Percentiles rank a stretch among this genome's conserved stretches.
Conservation (phyloP, 2,797 vertebrate genomes). For the Manis crassicaudata region DNA sequence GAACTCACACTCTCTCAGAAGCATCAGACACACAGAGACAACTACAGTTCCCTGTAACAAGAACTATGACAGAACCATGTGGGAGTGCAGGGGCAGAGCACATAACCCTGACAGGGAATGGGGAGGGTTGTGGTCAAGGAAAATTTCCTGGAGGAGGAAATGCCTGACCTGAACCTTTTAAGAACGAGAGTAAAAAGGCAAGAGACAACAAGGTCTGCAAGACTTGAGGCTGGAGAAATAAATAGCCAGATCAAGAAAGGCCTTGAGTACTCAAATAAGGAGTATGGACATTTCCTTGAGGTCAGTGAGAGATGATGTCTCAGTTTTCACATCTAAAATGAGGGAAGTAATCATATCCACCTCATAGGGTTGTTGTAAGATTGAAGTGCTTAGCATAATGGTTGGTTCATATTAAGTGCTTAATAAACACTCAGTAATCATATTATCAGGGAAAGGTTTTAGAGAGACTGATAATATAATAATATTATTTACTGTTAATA, state of each 20-base stretch:
- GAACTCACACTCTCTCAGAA: not conserved
- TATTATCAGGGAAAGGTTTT: slow-evolving; percentile 1
- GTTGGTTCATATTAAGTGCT: not conserved
- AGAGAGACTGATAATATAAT: not conserved
- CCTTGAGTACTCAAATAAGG: not conserved
- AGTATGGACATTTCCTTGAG: not conserved
- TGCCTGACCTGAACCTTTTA: not conserved
- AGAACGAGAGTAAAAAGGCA: not conserved
- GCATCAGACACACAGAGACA: not conserved
- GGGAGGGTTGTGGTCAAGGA: not conserved
- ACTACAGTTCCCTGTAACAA: rapidly evolving
- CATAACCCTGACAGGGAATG: not conserved
- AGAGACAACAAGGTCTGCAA: not conserved
- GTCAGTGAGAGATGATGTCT: not conserved
- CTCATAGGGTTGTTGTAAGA: not conserved
- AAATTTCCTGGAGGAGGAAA: not conserved
- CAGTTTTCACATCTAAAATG: not conserved
- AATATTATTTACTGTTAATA: not conserved
- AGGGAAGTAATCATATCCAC: not conserved
- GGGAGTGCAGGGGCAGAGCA: not conserved
- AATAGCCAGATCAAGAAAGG: not conserved
- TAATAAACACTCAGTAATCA: not conserved
- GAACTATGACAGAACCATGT: not conserved
- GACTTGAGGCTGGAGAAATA: not conserved
- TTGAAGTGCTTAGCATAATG: not conserved